Conservation (phyloP, 2,113 vertebrate species). For the Corvus moneduloides region DNA sequence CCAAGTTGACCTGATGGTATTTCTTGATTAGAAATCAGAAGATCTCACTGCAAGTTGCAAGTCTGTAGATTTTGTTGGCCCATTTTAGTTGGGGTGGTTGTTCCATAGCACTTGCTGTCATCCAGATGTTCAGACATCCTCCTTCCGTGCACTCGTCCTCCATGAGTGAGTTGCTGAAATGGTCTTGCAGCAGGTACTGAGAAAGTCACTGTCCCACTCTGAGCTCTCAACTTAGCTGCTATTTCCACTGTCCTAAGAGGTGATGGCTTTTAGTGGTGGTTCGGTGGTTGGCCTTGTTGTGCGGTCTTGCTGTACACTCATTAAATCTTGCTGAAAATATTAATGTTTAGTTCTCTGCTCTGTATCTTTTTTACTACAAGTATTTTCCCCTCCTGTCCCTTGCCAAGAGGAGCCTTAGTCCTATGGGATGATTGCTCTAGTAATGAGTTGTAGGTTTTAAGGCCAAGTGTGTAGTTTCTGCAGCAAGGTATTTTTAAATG, state of each 20-base stretch:
- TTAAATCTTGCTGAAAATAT: background rate
- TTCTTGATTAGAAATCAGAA: background rate
- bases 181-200: background rate
- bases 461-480: background rate
- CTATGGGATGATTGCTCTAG: background rate
- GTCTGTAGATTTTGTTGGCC: background rate
- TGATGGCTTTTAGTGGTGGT: background rate
- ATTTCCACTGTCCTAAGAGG: background rate
- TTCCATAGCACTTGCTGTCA: fast-evolving
- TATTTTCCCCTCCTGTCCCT: background rate
- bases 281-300: background rate
- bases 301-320: fast-evolving
- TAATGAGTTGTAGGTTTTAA: constrained; percentile 1
- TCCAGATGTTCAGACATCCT: background rate
- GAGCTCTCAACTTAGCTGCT: background rate
- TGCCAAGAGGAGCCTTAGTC: background rate
- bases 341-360: background rate
- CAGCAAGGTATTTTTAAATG: constrained; percentile 38
- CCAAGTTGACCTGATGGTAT: background rate
- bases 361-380: background rate
- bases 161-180: background rate
- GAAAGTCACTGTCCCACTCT: background rate
- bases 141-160: background rate
- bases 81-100: background rate
- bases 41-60: background rate